phyloP scores from a whole-genome alignment of 1,140 invertebrate genomes.

The Eriosoma lanigerum region DNA sequence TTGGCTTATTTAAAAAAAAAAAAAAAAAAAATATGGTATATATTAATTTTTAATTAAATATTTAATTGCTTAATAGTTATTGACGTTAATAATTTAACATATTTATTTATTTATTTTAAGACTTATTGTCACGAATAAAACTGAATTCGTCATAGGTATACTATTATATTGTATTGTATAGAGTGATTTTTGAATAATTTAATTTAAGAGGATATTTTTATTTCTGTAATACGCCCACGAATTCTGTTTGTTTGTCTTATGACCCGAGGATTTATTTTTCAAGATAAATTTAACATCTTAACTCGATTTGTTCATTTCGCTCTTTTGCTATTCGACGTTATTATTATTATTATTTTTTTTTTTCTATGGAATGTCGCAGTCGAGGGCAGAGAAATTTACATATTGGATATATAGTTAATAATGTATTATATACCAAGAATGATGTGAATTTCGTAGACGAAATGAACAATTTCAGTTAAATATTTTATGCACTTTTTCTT shows the following conservation, averaged over 20 bases:
- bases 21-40: too few species aligned
- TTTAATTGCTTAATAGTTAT: too few species aligned
- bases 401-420: not conserved
- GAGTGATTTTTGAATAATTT: not conserved
- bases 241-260: not conserved
- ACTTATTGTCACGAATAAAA: too few species aligned
- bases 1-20: too few species aligned
- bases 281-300: not conserved
- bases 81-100: too few species aligned
- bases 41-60: too few species aligned
- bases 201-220: not conserved
- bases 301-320: slow-evolving; percentile 17
- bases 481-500: not conserved
- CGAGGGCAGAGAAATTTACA: not conserved
- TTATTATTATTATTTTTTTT: too few species aligned
- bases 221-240: not conserved
- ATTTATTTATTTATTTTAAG: too few species aligned
- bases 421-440: too few species aligned
- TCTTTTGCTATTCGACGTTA: not conserved
- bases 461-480: not conserved
- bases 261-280: not conserved
- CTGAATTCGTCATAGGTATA: too few species aligned
- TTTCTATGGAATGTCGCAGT: not conserved
- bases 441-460: not conserved
- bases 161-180: not conserved